These are phyloP conservation scores for Netelia fuscicornis DNA, from an alignment of 2,888 invertebrate species.

Conservation along the genomic window DNA sequence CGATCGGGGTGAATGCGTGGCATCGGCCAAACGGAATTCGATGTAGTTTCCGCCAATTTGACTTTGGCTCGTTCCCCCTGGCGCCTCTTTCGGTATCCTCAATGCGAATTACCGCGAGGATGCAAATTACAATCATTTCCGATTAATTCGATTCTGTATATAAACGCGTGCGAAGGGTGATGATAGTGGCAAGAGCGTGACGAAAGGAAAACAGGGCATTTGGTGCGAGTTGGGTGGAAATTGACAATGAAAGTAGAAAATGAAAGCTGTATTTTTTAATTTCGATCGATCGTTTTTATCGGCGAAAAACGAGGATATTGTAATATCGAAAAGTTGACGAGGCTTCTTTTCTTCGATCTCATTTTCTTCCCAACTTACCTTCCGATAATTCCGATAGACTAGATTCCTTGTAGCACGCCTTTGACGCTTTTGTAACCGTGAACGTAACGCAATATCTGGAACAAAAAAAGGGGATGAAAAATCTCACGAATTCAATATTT, in stretches of 20 bases:
- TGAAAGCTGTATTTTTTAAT: too few relatives aligned
- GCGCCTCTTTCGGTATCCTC: not conserved
- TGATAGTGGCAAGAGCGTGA: conserved; percentile 28
- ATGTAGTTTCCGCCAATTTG: conserved; percentile 70
- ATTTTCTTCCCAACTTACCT: conserved; percentile 86
- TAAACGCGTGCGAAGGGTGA: not conserved
- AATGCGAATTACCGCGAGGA: conserved; percentile 48
- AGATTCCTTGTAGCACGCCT: conserved; percentile 91
- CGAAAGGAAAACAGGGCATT: not conserved
- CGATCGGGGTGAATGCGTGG: conserved; percentile 40
- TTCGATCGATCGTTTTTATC: too few relatives aligned
- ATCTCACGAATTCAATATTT: conserved; percentile 10
- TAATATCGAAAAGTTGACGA: not conserved
- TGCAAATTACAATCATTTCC: conserved; percentile 71
- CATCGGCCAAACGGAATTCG: conserved; percentile 64
- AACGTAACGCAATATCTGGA: conserved; percentile 95
- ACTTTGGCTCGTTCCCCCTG: conserved; percentile 52
- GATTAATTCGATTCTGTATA: conserved; percentile 65
- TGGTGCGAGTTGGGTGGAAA: not conserved
- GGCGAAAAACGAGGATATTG: too few relatives aligned
- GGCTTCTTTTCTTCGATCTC: not conserved
- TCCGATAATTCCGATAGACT: conserved; percentile 90
- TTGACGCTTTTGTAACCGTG: conserved; percentile 93
- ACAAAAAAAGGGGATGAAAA: conserved; percentile 71
- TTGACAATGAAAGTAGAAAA: too few relatives aligned